Evolutionary conservation across 2,888 invertebrate genomes (phyloP), one percentile per base, ranked within the genome.

Genomic region (Watsonalla binaria): DNA sequence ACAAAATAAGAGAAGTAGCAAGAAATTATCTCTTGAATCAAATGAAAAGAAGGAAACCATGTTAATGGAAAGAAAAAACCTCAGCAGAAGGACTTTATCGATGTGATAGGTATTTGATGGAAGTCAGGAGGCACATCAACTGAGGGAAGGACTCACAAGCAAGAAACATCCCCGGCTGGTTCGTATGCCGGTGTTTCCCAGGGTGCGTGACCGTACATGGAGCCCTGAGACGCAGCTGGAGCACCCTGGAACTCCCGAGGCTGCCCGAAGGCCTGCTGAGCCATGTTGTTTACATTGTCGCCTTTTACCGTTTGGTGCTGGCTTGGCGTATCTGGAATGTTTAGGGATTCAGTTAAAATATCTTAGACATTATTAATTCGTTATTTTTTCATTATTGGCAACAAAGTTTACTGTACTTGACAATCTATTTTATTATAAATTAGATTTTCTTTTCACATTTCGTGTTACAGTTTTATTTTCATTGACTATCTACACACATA

Each of bases 271-370:
- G 74, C 70, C 78, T 77, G 84, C 71, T 81, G 86, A 70, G 80
- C 80, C 82, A 82, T 82, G 87, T 90, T 90, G 90, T 90, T 90
- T 90, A 90, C 90, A 90, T 90, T 90, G 90, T 90, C 90, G 84
- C 90, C 87, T 76, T 85, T 84, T 74, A 82, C 76, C 66, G 83
- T 73, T 74, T 84, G 81, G 68, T 82, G 84, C 72, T 82, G 87
- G 68, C 70, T 85, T 68, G 89, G 86, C 58, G 86, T 70, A 88
- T 90, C 90, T 90, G 90, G 52, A 85, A 87, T 82, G 72, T 77
- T 49, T 72, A 78, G 65, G 74, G 65, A 66, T 60, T 53, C 63
- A 56, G 66, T 46, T 63, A 63, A 59, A 62, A 59, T 66, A 51
- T 48, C 58, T 54, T 15, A 45, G 51, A 24, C 24, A 24, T 24